phyloP scores from a whole-genome alignment of 2,797 vertebrate species.

The Steatocranus sp. region DNA sequence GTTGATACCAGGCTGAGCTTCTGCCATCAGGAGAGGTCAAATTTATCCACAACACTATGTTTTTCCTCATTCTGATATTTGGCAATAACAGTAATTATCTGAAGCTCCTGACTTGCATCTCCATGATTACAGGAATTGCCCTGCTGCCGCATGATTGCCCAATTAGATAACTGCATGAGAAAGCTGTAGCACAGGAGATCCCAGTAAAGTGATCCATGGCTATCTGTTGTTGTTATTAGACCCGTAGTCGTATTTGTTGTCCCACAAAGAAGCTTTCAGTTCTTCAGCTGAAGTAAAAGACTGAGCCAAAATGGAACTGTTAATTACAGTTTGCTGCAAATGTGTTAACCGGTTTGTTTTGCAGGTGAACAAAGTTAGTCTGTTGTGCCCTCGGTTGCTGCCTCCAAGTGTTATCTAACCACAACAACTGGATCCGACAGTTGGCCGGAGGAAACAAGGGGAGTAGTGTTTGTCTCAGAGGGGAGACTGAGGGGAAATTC shows the following conservation, averaged over 20 bases:
- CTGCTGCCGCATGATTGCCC: neutral
- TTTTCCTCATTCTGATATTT: neutral
- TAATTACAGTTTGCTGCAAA: neutral
- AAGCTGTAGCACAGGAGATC: neutral
- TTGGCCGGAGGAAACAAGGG: slow-evolving; percentile 46
- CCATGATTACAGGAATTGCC: neutral
- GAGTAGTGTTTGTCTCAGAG: slow-evolving; percentile 44
- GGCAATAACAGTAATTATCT: neutral
- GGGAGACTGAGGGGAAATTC: slow-evolving; percentile 32
- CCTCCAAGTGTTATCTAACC: slow-evolving; percentile 51
- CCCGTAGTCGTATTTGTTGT: neutral
- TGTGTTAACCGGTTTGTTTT: slow-evolving; percentile 13
- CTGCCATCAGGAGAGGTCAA: neutral
- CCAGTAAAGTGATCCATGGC: neutral
- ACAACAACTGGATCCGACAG: slow-evolving; percentile 50
- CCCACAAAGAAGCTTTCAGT: neutral
- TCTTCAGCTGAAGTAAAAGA: neutral
- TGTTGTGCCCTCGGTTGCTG: slow-evolving; percentile 19
- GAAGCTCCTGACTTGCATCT: neutral
- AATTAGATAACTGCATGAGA: neutral
- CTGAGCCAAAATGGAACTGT: neutral
- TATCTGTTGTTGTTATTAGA: neutral
- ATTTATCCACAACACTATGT: neutral
- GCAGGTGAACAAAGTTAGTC: slow-evolving; percentile 49
- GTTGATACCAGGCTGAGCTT: neutral